Evolutionary conservation across 1,140 invertebrate genomes (phyloP).

Genomic region (Drosophila nannoptera): DNA sequence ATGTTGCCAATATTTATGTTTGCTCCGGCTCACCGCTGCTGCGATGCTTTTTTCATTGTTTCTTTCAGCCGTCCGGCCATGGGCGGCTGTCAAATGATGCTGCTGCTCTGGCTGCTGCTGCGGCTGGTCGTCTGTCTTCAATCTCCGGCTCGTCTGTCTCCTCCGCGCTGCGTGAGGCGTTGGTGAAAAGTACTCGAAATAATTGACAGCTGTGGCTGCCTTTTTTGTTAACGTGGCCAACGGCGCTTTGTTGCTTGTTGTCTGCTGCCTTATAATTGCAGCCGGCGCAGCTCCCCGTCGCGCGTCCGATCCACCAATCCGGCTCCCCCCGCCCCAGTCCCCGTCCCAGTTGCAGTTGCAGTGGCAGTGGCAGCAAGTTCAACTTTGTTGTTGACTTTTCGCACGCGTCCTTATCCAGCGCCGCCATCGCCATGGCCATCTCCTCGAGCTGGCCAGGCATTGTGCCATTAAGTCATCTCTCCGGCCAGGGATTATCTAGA

Average conservation of each 20-base stretch:
- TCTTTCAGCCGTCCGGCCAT: conserved; percentile 16
- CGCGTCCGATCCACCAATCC: conserved; percentile 33
- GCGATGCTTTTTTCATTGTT: conserved; percentile 12
- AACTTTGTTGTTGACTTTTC: conserved; percentile 55
- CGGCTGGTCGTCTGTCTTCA: conserved; percentile 19
- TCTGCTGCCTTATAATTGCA: conserved; percentile 69
- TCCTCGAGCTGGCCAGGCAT: conserved; percentile 41
- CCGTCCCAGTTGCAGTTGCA: conserved; percentile 1
- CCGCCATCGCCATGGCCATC: background rate
- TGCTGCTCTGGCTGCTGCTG: background rate
- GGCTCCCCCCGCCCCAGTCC: background rate
- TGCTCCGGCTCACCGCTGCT: conserved; percentile 17
- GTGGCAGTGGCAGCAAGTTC: conserved; percentile 2
- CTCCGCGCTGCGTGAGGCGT: conserved; percentile 69
- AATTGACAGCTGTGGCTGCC: conserved; percentile 76
- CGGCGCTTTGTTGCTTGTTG: conserved; percentile 40
- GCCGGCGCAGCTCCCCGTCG: conserved; percentile 65
- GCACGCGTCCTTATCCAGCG: conserved; percentile 41
- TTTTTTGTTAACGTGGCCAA: conserved; percentile 64
- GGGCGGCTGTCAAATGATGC: conserved; percentile 50
- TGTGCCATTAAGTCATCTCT: conserved; percentile 67
- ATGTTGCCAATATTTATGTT: conserved; percentile 72
- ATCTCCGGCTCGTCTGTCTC: conserved; percentile 10
- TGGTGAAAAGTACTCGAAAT: conserved; percentile 78
- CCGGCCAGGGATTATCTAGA: conserved; percentile 46